Conservation (phyloP, 1,140 invertebrate species). For the Alviniconcha marisindica region DNA sequence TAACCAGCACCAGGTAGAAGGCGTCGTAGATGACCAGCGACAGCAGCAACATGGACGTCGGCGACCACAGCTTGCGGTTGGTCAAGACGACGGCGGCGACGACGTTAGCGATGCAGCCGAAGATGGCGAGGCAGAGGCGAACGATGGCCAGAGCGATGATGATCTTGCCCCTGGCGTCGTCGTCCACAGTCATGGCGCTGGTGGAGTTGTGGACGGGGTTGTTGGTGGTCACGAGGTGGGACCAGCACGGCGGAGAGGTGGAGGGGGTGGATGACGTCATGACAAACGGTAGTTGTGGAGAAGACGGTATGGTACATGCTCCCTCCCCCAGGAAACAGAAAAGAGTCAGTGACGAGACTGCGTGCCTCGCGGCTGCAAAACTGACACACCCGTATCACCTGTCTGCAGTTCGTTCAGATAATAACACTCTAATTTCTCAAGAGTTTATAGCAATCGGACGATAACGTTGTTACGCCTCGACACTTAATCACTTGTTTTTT, state of each 20-base stretch:
- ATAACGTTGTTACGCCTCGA: too few species aligned
- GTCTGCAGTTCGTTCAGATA: too few species aligned
- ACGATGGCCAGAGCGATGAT: slow-evolving; percentile 39
- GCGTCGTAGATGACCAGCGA: slow-evolving; percentile 61
- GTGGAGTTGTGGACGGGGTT: background rate
- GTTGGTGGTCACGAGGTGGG: background rate
- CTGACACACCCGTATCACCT: too few species aligned
- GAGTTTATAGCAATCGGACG: too few species aligned
- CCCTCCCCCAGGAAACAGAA: too few species aligned
- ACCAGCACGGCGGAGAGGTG: background rate
- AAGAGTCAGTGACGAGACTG: background rate
- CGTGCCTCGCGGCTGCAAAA: too few species aligned
- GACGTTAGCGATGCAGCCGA: slow-evolving; percentile 57
- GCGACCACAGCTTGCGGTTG: slow-evolving; percentile 54
- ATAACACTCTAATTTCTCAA: too few species aligned
- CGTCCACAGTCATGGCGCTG: background rate
- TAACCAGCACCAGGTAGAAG: slow-evolving; percentile 74
- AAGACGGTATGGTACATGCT: background rate
- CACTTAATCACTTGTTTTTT: too few species aligned
- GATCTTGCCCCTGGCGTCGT: background rate
- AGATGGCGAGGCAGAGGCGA: slow-evolving; percentile 75
- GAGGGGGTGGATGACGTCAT: background rate
- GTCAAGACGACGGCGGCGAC: slow-evolving; percentile 55
- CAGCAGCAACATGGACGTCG: slow-evolving; percentile 60
- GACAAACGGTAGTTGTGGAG: background rate